Evolutionary conservation across 2,113 vertebrate genomes (phyloP).

Genomic region (Notiomystis cincta): DNA sequence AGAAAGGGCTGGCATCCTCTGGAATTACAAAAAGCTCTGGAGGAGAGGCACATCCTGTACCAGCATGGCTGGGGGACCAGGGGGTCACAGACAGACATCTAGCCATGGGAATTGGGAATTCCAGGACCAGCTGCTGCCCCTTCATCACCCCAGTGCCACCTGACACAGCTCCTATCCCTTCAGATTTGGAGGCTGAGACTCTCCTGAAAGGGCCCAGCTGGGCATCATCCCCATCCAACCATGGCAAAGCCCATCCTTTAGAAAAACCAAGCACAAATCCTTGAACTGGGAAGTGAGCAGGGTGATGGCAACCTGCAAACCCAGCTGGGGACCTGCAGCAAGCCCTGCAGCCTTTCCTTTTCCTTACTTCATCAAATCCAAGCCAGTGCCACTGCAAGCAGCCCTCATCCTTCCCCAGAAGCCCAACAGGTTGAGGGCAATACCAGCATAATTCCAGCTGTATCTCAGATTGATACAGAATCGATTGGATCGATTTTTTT

Average conservation of each 20-base stretch:
- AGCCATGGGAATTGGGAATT: rapidly evolving
- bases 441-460: background rate
- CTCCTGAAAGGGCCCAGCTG: background rate
- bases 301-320: background rate
- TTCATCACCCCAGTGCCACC: background rate
- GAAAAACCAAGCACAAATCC: background rate
- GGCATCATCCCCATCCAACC: rapidly evolving
- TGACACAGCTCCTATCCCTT: background rate
- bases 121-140: background rate
- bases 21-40: background rate
- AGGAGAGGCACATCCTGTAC: background rate
- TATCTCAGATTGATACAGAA: background rate
- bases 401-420: background rate
- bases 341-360: background rate
- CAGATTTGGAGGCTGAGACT: too few relatives aligned
- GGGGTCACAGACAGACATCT: background rate
- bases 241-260: background rate
- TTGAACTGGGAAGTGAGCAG: background rate
- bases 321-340: background rate
- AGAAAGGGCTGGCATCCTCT: background rate
- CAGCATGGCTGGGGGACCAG: rapidly evolving
- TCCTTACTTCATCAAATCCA: background rate
- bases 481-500: background rate
- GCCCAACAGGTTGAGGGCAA: rapidly evolving
- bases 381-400: rapidly evolving